Conservation (phyloP, 2,113 vertebrate genomes). For the Solea senegalensis region DNA sequence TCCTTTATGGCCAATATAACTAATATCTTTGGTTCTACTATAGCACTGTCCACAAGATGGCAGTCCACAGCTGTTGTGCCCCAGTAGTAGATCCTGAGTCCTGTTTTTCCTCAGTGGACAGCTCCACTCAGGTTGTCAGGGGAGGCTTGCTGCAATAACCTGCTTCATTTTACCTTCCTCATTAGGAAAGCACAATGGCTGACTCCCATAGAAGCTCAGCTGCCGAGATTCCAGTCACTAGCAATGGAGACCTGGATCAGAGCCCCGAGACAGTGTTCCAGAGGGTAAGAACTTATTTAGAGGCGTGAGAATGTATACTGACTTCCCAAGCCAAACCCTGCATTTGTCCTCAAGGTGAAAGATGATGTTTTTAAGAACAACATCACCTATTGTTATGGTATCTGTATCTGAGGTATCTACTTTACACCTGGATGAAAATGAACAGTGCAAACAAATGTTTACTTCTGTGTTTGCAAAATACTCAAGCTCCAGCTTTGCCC, state of each 20-base stretch:
- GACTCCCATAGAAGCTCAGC: constrained; percentile 89
- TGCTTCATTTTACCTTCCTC: constrained; percentile 14
- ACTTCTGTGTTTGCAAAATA: no score
- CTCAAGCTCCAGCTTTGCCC: no score
- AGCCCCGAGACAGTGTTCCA: constrained; percentile 84
- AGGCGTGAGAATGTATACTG: not conserved
- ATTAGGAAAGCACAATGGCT: constrained; percentile 87
- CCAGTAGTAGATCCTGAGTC: not conserved
- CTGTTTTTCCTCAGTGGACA: not conserved
- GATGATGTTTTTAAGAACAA: not conserved
- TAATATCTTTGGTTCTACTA: not conserved
- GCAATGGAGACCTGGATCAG: constrained; percentile 91
- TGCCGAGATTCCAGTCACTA: constrained; percentile 95
- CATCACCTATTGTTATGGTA: not conserved
- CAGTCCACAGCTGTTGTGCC: constrained; percentile 19
- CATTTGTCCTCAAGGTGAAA: not conserved
- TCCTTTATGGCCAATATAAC: not conserved
- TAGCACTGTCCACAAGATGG: constrained; percentile 57
- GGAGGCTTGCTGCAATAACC: constrained; percentile 7
- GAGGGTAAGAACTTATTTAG: constrained; percentile 79
- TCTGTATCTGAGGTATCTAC: not conserved
- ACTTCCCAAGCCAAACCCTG: not conserved
- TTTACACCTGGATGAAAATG: not conserved
- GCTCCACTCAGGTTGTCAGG: not conserved
- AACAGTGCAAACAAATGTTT: no score